A percentile compares a stretch with the other conserved stretches of the same genome.
phyloP scores from a whole-genome alignment of 1,140 invertebrate species.

The Gonioctena quinquepunctata region DNA sequence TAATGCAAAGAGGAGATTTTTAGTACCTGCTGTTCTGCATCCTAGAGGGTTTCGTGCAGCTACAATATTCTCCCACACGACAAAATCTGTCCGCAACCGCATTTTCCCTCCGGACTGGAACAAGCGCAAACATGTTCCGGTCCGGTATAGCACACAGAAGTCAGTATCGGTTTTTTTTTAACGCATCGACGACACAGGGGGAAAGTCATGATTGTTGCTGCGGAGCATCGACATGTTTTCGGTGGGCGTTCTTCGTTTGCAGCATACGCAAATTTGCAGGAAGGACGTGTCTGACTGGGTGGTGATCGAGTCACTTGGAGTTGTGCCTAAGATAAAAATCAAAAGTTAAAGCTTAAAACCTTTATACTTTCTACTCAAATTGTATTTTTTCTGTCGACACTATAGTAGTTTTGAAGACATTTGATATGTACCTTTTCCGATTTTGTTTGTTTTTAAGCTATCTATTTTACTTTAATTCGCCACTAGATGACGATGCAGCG shows the following conservation, averaged over 20 bases:
- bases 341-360: no score
- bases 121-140: not conserved
- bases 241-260: not conserved
- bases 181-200: not conserved
- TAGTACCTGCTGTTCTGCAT: not conserved
- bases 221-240: not conserved
- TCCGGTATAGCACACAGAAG: not conserved
- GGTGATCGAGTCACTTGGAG: not conserved
- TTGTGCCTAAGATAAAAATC: no score
- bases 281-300: not conserved
- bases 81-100: not conserved
- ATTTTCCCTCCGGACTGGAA: not conserved
- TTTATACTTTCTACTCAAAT: no score
- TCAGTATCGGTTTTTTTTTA: not conserved
- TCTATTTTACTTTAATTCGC: no score
- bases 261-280: not conserved
- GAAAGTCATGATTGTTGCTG: conserved; percentile 4
- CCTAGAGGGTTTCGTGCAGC: not conserved
- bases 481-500: no score
- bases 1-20: no score
- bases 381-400: no score
- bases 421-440: no score
- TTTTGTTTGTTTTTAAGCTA: no score
- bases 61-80: conserved; percentile 2
- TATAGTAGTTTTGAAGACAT: no score